phyloP scores from a whole-genome alignment of 2,888 invertebrate species.

The Trissolcus brochymenae region DNA sequence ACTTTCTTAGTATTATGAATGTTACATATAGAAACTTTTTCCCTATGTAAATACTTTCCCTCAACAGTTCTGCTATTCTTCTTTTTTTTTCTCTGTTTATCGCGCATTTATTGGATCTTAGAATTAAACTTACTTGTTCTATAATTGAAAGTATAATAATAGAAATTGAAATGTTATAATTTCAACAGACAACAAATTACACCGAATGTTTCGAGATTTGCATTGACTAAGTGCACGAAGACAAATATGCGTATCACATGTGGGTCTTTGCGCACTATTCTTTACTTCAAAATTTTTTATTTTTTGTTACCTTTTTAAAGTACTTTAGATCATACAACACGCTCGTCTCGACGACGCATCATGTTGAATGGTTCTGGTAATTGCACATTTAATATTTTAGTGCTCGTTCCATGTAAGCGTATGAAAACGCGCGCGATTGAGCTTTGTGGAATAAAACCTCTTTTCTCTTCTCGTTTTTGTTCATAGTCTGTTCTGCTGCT shows the following conservation, averaged over 20 bases:
- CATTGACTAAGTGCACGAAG: constrained; percentile 67
- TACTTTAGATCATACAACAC: constrained; percentile 48
- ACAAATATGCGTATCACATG: constrained; percentile 61
- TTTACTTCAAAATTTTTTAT: constrained; percentile 27
- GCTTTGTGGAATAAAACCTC: constrained; percentile 60
- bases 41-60: too few species aligned
- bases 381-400: constrained; percentile 76
- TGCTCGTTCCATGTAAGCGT: constrained; percentile 72
- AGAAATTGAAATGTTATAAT: too few species aligned
- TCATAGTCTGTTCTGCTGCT: constrained; percentile 57
- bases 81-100: too few species aligned
- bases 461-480: constrained; percentile 60
- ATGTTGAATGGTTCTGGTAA: constrained; percentile 75
- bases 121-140: too few species aligned
- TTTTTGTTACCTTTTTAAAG: constrained; percentile 17
- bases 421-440: constrained; percentile 71
- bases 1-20: too few species aligned
- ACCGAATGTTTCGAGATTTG: constrained; percentile 44
- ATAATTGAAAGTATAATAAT: too few species aligned
- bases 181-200: too few species aligned
- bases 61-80: too few species aligned
- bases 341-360: constrained; percentile 69
- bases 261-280: constrained; percentile 55
- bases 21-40: too few species aligned
- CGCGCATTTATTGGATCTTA: too few species aligned